Conservation (phyloP, 2,113 vertebrate genomes). For the Bufo gargarizans region DNA sequence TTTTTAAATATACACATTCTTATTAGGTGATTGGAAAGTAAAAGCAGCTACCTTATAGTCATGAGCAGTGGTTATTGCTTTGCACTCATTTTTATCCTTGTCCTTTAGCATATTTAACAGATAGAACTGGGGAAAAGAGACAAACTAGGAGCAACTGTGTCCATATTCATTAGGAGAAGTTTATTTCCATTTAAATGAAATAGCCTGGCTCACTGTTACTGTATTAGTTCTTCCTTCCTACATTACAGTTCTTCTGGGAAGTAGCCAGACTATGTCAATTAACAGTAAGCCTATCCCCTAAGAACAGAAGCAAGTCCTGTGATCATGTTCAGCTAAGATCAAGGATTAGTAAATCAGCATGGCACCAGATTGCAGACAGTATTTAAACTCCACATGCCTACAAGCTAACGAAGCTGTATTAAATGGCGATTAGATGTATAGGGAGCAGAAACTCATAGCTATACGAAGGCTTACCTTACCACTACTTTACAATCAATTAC, state of each 20-base stretch:
- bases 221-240: slow-evolving; percentile 67
- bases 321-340: slow-evolving; percentile 84
- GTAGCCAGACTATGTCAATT: slow-evolving; percentile 81
- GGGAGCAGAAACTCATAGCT: slow-evolving; percentile 66
- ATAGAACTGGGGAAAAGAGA: background rate
- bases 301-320: slow-evolving; percentile 75
- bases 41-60: background rate
- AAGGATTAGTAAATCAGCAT: slow-evolving; percentile 77
- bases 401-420: slow-evolving; percentile 65
- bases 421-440: slow-evolving; percentile 67
- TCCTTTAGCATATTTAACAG: background rate
- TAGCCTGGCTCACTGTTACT: slow-evolving; percentile 54
- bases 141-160: slow-evolving; percentile 17
- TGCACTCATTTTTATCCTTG: background rate
- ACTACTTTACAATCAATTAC: slow-evolving; percentile 67
- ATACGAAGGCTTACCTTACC: slow-evolving; percentile 65
- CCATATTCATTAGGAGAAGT: slow-evolving; percentile 29
- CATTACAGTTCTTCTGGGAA: slow-evolving; percentile 74
- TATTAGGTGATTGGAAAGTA: background rate
- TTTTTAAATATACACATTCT: background rate
- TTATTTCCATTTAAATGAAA: slow-evolving; percentile 59
- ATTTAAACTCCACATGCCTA: slow-evolving; percentile 74
- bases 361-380: slow-evolving; percentile 80
- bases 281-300: slow-evolving; percentile 83
- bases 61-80: background rate